Base-by-base conservation (phyloP, 2,113 vertebrate genomes). In the Tragelaphus imberbis region DNA sequence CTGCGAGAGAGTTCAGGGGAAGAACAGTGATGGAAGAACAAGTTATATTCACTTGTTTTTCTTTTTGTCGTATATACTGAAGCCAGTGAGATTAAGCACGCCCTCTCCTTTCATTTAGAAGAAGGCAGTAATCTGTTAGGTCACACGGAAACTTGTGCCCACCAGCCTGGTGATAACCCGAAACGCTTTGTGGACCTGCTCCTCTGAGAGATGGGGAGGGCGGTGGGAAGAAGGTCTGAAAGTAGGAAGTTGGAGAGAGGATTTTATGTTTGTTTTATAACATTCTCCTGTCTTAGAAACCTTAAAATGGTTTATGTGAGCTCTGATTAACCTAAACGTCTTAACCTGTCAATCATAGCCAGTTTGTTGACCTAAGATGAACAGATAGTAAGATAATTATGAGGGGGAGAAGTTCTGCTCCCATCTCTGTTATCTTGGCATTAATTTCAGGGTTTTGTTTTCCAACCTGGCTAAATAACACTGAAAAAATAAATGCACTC, bases 351-450 rank as follows among this genome's bases (percentile, higher is more conserved):
- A 99, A 97, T 99, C 99, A 99, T 2, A 47, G 97, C 16, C 16
- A 99, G 99, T 99, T 99, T 99, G 99, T 99, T 99, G 99, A 99
- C 98, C 98, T 98, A 99, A 99, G 99, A 99, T 99, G 98, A 99
- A 98, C 98, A 98, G 99, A 99, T 99, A 99, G 4, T 96, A 82
- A 98, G 98, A 99, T 98, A 99, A 98, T 99, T 99, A 98, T 98
- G 97, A 95, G 97, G 94, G 40, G 79, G 96, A 98, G 98, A 99
- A 99, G 99, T 98, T 98, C 98, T 99, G 98, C 98, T 98, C 98
- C 94, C 98, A 95, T 99, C 98, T 99, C 99, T 99, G 99, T 99
- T 99, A 99, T 98, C 99, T 97, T 99, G 99, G 99, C 99, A 98
- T 99, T 99, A 97, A 99, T 84, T 98, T 99, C 96, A 89, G 63